A percentile compares a stretch with the other conserved stretches of the same genome.
Evolutionary conservation across 2,113 vertebrate genomes (phyloP).

Genomic region (Stegastes partitus): DNA sequence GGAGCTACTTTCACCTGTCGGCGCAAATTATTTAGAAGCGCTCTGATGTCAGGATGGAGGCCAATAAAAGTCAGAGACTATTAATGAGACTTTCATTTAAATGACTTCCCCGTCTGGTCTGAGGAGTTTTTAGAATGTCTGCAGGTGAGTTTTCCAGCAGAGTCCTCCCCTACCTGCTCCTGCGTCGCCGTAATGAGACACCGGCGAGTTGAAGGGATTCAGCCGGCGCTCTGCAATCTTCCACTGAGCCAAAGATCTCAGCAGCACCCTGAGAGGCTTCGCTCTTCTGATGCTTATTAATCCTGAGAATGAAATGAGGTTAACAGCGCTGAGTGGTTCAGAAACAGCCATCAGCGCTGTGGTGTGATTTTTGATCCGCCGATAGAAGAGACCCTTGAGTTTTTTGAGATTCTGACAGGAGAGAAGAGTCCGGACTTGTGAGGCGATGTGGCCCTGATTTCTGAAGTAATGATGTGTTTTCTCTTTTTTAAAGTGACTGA

Average conservation of each 20-base stretch:
- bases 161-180: conserved; percentile 30
- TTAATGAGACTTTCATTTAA: conserved; percentile 39
- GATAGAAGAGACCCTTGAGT: conserved; percentile 20
- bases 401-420: neutral
- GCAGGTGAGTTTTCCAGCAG: neutral
- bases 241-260: conserved; percentile 53
- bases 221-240: conserved; percentile 25
- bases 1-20: neutral
- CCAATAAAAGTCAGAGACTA: conserved; percentile 18
- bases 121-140: conserved; percentile 33
- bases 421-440: neutral
- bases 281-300: conserved; percentile 53
- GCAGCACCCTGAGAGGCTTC: conserved; percentile 44
- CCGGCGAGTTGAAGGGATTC: conserved; percentile 29
- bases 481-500: conserved; percentile 19
- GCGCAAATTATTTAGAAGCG: conserved; percentile 14
- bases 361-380: conserved; percentile 32
- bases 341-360: conserved; percentile 12
- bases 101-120: neutral
- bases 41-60: neutral
- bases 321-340: conserved; percentile 49
- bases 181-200: conserved; percentile 21
- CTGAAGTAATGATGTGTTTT: neutral
- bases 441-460: conserved; percentile 4
- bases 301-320: conserved; percentile 56